Evolutionary conservation across 2,888 invertebrate genomes (phyloP), one percentile per base, ranked within the genome.

Genomic region (Caprella mutica): DNA sequence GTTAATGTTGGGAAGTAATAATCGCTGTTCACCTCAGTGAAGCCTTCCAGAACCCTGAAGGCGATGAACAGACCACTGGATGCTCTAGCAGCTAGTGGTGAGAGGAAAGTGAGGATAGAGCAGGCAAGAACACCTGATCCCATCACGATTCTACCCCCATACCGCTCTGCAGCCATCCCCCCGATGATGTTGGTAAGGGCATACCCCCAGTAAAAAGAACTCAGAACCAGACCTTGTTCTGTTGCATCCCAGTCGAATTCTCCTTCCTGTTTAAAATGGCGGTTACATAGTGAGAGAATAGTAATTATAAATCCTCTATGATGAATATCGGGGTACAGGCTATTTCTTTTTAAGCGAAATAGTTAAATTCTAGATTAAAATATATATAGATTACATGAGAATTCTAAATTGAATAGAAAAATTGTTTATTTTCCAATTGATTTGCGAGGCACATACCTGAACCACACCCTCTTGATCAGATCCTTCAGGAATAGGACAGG

Each of bases 91-190:
- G 89, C 88, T 57, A 86, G 75, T 0, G 92, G 91, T 59, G 86
- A 89, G 17, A 90, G 72, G 23, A 91, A 75, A 0, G 91, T 91
- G 67, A 90, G 83, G 54, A 91, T 70, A 5, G 88, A 84, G 4
- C 89, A 87, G 40, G 89, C 74, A 43, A 90, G 75, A 1, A 89
- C 82, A 5, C 89, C 89, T 33, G 85, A 71, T 17, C 89, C 89
- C 70, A 85, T 89, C 5, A 92, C 80, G 61, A 83, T 75, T 74
- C 90, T 91, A n/a, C 90, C 92, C 33, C 94, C 93, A n/a, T 56
- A 54, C 67, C 82, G 76, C 74, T 89, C 89, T 1, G 93, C 88
- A 74, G 92, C 68, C 42, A 71, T 67, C 24, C 73, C 73, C 4
- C 72, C 73, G 12, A 72, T 70, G 23, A 74, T 17, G 51, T 56